Base-by-base conservation (phyloP, 2,797 vertebrate species). In the Hylomyscus alleni region DNA sequence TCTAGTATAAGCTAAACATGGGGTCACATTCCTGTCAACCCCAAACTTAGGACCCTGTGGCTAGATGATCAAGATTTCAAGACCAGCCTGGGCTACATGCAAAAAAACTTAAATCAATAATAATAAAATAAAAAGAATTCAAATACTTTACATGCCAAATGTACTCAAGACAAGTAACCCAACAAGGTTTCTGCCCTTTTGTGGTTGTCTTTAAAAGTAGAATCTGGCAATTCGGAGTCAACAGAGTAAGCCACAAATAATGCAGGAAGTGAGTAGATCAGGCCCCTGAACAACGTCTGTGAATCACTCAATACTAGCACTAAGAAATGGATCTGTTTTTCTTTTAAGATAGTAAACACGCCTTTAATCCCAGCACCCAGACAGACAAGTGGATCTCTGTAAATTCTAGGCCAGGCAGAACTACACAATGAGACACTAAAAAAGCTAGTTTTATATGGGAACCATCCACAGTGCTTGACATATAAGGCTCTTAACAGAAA, bases 231-330 rank as follows among this genome's bases (percentile, higher is more conserved):
- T 40, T 90, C 90, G 54, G 93, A 90, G 67, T 40, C 26, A 31
- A 54, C 62, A 40, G 88, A 67, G 78, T 11, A 69, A 80, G 14
- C 95, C 85, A 78, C 69, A 82, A 97, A 96, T 87, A 95, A 97
- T 2, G 0, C 34, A 90, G 19, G 31, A 97, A 95, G 44, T 34
- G 95, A 95, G 75, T 11, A 95, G 29, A 80, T 93, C 80, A 95
- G 81, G 82, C 91, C 69, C 60, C 29, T 10, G 37, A 78, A 92
- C 97, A 95, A 96, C 60, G 88, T 77, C 54, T 67, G 17, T 34
- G 60, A 54, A 31, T 95, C 95, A 94, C 62, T 95, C 56, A 50
- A 97, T 85, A 93, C 78, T 93, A 96, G 82, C 86, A 93, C 56
- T 73, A 58, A 96, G 73, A 95, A 58, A 88, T 72, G 50, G n/a